Evolutionary conservation across 2,797 vertebrate species (phyloP).

Genomic region (Mus caroli): DNA sequence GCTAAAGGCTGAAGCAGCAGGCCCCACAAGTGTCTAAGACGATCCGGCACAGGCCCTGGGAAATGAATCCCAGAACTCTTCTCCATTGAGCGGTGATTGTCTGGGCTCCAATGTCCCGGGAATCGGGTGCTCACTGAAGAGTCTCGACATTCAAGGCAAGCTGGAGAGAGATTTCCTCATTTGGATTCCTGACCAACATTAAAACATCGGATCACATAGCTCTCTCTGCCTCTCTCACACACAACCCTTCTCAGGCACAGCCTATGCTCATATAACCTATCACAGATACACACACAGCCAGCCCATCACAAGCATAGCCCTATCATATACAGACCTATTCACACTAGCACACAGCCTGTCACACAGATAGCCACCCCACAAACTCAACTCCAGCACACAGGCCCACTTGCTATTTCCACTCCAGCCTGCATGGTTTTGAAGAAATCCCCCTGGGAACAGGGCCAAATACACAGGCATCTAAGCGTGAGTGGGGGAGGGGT

Average conservation of each 20-base stretch:
- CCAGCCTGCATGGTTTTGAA: background rate
- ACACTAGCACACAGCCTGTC: background rate
- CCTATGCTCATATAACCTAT: background rate
- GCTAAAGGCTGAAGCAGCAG: background rate
- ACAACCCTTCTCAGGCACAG: background rate
- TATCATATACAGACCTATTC: background rate
- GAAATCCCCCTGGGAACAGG: background rate
- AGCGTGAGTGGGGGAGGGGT: background rate
- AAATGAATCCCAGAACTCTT: background rate
- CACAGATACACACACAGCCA: background rate
- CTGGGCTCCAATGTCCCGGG: background rate
- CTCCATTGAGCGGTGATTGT: background rate
- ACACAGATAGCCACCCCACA: background rate
- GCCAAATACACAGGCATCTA: conserved; percentile 53
- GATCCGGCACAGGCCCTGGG: background rate
- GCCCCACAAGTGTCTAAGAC: background rate
- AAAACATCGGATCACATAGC: background rate
- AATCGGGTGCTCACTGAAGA: background rate
- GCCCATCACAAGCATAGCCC: background rate
- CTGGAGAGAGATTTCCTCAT: background rate
- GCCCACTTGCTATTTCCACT: background rate
- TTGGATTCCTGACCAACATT: background rate
- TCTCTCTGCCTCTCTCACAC: background rate
- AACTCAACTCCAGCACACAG: too few species aligned
- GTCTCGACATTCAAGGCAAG: background rate